These are phyloP conservation scores for Papilio dardanus DNA, from an alignment of 1,140 invertebrate species.

Conservation along the genomic window DNA sequence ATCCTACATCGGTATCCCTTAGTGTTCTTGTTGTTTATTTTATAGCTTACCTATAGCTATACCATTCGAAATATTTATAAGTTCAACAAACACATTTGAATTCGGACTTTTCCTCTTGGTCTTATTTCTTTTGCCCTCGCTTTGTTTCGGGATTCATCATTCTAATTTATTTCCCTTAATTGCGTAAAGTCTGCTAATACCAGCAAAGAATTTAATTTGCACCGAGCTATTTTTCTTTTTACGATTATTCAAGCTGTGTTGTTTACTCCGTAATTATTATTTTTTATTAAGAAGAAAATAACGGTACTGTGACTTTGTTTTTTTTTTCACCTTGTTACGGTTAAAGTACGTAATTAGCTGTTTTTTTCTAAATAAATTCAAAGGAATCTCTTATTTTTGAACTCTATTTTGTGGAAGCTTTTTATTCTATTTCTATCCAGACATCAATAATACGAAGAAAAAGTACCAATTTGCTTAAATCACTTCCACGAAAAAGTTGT, in stretches of 20 bases:
- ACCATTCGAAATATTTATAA: background rate
- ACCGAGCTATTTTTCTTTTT: background rate
- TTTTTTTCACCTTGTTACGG: background rate
- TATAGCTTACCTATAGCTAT: background rate
- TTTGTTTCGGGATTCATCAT: background rate
- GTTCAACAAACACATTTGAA: background rate
- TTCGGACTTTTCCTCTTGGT: background rate
- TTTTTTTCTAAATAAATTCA: too few species aligned
- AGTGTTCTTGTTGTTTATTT: background rate
- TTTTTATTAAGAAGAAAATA: background rate
- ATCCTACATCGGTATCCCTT: too few species aligned
- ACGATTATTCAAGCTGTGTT: slow-evolving; percentile 2
- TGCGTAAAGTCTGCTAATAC: slow-evolving; percentile 11
- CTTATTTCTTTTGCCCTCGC: background rate
- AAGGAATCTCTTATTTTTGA: too few species aligned
- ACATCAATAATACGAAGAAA: background rate
- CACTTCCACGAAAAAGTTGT: background rate
- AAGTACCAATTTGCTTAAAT: background rate
- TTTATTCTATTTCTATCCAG: too few species aligned
- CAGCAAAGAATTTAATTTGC: slow-evolving; percentile 24
- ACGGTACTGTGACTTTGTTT: background rate
- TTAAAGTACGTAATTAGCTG: background rate
- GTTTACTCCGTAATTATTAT: background rate
- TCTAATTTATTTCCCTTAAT: slow-evolving; percentile 24
- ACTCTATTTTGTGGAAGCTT: too few species aligned